These are phyloP conservation scores for Ligdia adustata DNA, from an alignment of 2,888 invertebrate genomes.

Conservation along the genomic window DNA sequence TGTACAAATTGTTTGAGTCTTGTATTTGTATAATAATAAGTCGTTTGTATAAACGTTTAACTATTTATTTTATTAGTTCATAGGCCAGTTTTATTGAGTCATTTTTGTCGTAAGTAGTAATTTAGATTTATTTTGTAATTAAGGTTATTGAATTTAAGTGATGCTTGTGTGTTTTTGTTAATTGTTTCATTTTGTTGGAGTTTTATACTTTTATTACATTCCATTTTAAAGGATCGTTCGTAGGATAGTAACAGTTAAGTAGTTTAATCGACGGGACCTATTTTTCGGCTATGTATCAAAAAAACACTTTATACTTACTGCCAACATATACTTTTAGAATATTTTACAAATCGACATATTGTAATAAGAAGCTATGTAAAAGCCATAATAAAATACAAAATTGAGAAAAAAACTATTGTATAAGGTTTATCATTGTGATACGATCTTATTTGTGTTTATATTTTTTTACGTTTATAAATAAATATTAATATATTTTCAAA, in stretches of 20 bases:
- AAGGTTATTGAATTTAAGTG: constrained; percentile 45
- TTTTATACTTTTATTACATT: constrained; percentile 63
- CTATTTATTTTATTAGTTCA: constrained; percentile 75
- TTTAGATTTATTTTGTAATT: constrained; percentile 35
- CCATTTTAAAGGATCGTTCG: constrained; percentile 53
- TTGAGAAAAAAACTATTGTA: neutral
- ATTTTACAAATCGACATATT: too few relatives aligned
- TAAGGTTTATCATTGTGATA: constrained; percentile 61
- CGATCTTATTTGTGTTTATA: constrained; percentile 61
- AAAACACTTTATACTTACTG: too few relatives aligned
- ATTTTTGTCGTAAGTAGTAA: constrained; percentile 48
- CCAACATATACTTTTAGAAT: too few relatives aligned
- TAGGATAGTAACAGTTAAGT: constrained; percentile 17
- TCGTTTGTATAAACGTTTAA: constrained; percentile 43
- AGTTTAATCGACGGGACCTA: constrained; percentile 3
- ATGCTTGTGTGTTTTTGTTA: constrained; percentile 67
- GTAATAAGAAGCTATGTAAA: too few relatives aligned
- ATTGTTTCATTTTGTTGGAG: constrained; percentile 70
- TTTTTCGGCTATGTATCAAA: constrained; percentile 3
- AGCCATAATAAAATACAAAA: too few relatives aligned
- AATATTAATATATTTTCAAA: constrained; percentile 78
- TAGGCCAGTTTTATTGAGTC: constrained; percentile 81
- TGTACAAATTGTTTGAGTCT: constrained; percentile 66
- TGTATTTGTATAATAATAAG: constrained; percentile 32
- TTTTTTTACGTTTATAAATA: constrained; percentile 70